These are phyloP conservation scores for Drosophila sp. DNA, from an alignment of 1,140 invertebrate genomes.

Conservation along the genomic window DNA sequence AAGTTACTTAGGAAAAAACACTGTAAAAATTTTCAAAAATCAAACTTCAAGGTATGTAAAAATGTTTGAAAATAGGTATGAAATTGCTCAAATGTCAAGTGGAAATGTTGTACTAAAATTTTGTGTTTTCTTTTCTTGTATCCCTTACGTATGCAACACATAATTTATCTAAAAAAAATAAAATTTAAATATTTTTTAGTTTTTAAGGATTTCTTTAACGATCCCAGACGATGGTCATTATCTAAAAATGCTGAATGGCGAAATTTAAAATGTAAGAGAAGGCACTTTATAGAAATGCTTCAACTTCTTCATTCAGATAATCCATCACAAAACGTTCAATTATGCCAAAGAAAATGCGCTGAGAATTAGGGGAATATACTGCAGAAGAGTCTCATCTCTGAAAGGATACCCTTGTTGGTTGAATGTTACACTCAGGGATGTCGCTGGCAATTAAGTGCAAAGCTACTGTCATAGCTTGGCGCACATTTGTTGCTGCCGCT, in stretches of 20 bases:
- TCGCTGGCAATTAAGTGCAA: slow-evolving; percentile 66
- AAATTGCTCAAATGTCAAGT: too few relatives aligned
- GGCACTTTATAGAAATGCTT: neutral
- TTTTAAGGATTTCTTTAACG: too few relatives aligned
- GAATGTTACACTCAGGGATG: slow-evolving; percentile 40
- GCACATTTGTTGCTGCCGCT: slow-evolving; percentile 40
- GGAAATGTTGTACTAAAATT: too few relatives aligned
- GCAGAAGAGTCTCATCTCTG: neutral
- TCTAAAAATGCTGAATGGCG: neutral
- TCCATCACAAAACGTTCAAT: slow-evolving; percentile 45
- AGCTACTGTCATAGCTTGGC: slow-evolving; percentile 56
- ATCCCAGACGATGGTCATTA: too few relatives aligned
- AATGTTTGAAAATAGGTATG: too few relatives aligned
- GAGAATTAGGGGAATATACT: slow-evolving; percentile 15
- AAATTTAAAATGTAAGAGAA: neutral
- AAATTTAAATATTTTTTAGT: too few relatives aligned
- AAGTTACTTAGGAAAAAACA: too few relatives aligned
- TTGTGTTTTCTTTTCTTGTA: too few relatives aligned
- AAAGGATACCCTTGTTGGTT: neutral
- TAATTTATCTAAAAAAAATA: too few relatives aligned
- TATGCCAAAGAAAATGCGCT: slow-evolving; percentile 40
- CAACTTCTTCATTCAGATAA: slow-evolving; percentile 4
- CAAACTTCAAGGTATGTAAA: too few relatives aligned
- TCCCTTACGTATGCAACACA: too few relatives aligned
- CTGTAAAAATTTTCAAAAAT: too few relatives aligned